Base-by-base conservation (phyloP, 2,797 vertebrate genomes). In the Echeneis naucrates region DNA sequence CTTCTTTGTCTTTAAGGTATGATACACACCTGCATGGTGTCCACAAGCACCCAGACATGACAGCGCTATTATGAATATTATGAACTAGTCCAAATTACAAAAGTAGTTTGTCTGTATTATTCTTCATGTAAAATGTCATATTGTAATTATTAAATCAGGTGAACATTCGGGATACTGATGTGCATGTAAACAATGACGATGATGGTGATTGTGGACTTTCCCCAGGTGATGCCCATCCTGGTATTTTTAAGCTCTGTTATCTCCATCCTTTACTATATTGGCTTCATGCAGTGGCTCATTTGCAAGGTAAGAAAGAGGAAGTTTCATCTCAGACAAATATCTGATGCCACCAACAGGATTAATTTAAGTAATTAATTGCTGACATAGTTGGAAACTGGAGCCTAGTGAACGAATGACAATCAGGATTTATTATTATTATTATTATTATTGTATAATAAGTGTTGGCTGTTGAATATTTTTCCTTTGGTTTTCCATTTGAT, bases 201-300 rank as follows among this genome's bases (percentile, higher is more conserved):
- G 9, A 45, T 74, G 4, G 57, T 80, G 47, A 61, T 42, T 61
- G 10, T 79, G 47, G 6, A 55, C 68, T 59, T 35, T 72, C 27
- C 57, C 9, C 64, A 97, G 96, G 93, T 96, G 52, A 89, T 97
- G 80, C 96, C 95, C 11, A 92, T 96, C 2, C 88, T 97, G 56
- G 37, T 97, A 68, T 97, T 97, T 92, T 92, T 97, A 89, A 96
- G 95, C 87, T 93, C 94, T 0, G 77, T 96, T 51, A 94, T 95
- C 92, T 96, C 96, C 61, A 91, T 96, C 85, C 93, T 98, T 17
- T 96, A 96, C 83, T 84, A 94, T 1, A 0, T 93, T 45, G 95
- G 96, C 66, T 85, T 97, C 78, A 96, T 98, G 95, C 93, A 95
- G 21, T 97, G 96, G 96, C 69, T 97, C 16, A 64, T 96, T 88